Base-by-base conservation (phyloP, 2,797 vertebrate genomes). In the Micropoecilia bifurca region DNA sequence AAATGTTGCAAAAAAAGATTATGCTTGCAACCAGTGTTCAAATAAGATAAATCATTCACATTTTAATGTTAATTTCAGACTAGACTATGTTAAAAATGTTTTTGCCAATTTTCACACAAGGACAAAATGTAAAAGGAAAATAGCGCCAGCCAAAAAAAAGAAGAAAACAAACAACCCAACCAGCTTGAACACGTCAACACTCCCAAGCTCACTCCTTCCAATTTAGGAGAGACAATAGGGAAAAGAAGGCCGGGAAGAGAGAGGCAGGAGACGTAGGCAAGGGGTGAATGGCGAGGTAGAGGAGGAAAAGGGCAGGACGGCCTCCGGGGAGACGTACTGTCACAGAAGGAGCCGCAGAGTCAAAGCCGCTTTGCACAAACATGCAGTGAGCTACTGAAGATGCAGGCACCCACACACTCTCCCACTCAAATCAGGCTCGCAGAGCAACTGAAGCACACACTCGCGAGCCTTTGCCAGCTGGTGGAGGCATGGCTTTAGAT, bases 291-390 rank as follows among this genome's bases (percentile, higher is more conserved):
- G 91, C 77, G 3, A 72, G 82, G 71, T 41, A 36, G 77, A 71
- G 75, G 82, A 80, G 75, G 82, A 76, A 89, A 89, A 91, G 90
- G 91, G 81, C 85, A 91, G 75, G 83, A 74, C 46, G 46, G 74
- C 87, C 89, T 89, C 82, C 14, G 3, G 84, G 86, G 86, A 91
- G 75, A 20, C 48, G 1, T 41, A 14, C 73, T 83, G 85, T 82
- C 90, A 80, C 80, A 84, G 85, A 89, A 82, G 76, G 79, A 85
- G 81, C 83, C 76, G 63, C 87, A 63, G 46, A 85, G 79, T 78
- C 74, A 73, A 91, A 91, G 80, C 80, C 80, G 74, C 79, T 83
- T 74, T 73, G 71, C 79, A 80, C 80, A 82, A 74, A 77, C 53
- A 73, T 69, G 71, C 72, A 73, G 10, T n/a, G 66, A 2, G 43